A percentile compares a stretch with the other conserved stretches of the same genome.
Evolutionary conservation across 2,797 vertebrate species (phyloP).

Genomic region (Artibeus jamaicensis): DNA sequence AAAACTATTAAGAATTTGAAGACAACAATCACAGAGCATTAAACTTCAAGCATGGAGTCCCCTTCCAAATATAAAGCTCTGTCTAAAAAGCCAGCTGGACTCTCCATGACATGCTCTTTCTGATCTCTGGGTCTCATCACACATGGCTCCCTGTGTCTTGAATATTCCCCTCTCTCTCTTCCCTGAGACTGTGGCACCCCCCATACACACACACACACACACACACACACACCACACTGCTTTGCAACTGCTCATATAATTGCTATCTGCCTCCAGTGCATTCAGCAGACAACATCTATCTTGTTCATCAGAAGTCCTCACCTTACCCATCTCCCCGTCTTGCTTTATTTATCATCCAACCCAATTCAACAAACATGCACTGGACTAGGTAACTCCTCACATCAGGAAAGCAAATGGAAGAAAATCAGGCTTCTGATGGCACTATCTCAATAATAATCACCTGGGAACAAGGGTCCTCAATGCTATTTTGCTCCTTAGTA

Average conservation of each 20-base stretch:
- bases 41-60: background rate
- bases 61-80: background rate
- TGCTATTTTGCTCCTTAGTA: conserved; percentile 24
- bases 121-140: background rate
- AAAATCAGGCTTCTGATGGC: background rate
- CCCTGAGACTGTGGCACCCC: background rate
- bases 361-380: conserved; percentile 24
- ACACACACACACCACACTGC: background rate
- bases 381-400: background rate
- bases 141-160: background rate
- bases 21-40: background rate
- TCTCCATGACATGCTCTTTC: background rate
- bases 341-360: conserved; percentile 28
- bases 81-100: conserved; percentile 8
- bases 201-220: too few species aligned
- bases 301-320: background rate
- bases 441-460: conserved; percentile 33
- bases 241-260: background rate
- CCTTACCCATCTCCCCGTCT: conserved; percentile 22
- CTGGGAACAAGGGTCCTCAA: background rate
- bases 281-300: background rate
- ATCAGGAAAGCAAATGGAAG: background rate
- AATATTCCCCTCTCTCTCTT: background rate
- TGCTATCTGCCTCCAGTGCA: background rate
- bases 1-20: conserved; percentile 41